Conservation (phyloP, 2,113 vertebrate species). For the Alectura lathami region DNA sequence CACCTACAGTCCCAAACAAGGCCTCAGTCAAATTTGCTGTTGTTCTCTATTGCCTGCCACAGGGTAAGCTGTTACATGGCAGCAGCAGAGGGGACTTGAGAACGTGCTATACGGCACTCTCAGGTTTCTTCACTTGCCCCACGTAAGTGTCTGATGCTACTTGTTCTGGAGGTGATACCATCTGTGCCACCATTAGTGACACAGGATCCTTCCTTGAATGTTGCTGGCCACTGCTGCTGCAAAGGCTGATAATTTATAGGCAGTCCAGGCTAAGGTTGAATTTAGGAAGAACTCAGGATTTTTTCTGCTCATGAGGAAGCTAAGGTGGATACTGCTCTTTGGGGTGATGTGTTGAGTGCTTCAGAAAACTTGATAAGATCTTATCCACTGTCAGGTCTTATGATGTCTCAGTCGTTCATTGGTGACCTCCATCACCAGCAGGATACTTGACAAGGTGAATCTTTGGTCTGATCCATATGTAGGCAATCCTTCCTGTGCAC, state of each 20-base stretch:
- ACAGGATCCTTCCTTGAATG: not conserved
- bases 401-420: not conserved
- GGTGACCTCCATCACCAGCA: not conserved
- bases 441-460: not conserved
- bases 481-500: not conserved
- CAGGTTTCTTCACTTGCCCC: not conserved
- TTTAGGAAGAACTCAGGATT: not conserved
- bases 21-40: not conserved
- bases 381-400: not conserved
- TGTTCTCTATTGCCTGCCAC: not conserved
- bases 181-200: not conserved
- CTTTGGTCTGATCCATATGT: not conserved
- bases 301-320: not conserved
- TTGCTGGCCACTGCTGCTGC: not conserved
- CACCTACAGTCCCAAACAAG: not conserved
- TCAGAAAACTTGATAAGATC: not conserved
- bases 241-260: not conserved
- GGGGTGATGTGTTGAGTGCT: not conserved
- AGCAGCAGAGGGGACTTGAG: not conserved
- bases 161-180: not conserved
- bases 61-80: accelerated
- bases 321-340: not conserved
- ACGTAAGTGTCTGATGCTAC: not conserved
- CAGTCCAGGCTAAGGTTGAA: not conserved
- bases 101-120: not conserved